Percentiles rank a stretch among this genome's conserved stretches.
phyloP scores from a whole-genome alignment of 23 tunicate genomes.

The Halocynthia roretzi region DNA sequence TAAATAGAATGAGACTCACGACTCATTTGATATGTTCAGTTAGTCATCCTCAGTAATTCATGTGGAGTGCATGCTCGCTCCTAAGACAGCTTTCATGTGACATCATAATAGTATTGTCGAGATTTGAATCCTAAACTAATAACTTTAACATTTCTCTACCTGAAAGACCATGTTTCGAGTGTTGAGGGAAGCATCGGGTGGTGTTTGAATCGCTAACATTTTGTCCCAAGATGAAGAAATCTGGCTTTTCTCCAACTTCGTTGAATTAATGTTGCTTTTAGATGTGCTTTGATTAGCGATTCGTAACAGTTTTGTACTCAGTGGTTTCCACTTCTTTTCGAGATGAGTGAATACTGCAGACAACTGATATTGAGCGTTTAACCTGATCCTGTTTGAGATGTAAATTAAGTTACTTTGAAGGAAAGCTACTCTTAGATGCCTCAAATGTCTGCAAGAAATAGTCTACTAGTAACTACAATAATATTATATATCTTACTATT shows the following conservation, averaged over 20 bases:
- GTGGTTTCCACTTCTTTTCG: constrained; percentile 44
- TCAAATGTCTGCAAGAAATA: too few relatives aligned
- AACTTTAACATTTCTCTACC: constrained; percentile 14
- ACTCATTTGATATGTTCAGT: too few relatives aligned
- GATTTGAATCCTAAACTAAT: too few relatives aligned
- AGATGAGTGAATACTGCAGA: constrained; percentile 36
- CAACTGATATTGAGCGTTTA: constrained; percentile 42
- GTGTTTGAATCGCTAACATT: constrained; percentile 35
- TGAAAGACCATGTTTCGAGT: constrained; percentile 53
- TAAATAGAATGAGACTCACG: too few relatives aligned
- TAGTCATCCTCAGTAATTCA: too few relatives aligned
- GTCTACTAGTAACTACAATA: too few relatives aligned
- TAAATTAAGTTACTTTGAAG: too few relatives aligned
- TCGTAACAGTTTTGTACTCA: constrained; percentile 45
- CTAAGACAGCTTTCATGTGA: too few relatives aligned
- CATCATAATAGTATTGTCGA: too few relatives aligned
- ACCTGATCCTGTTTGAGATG: constrained; percentile 30
- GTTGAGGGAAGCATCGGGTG: constrained; percentile 53
- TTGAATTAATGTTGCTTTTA: not conserved
- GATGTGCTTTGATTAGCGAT: constrained; percentile 28
- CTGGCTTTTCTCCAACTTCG: not conserved
- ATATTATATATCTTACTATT: not conserved
- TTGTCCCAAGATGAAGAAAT: not conserved
- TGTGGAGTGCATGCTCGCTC: too few relatives aligned
- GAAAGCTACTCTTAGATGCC: too few relatives aligned